Conservation (phyloP, 2,113 vertebrate genomes). For the Cyanoramphus novaezelandiae region DNA sequence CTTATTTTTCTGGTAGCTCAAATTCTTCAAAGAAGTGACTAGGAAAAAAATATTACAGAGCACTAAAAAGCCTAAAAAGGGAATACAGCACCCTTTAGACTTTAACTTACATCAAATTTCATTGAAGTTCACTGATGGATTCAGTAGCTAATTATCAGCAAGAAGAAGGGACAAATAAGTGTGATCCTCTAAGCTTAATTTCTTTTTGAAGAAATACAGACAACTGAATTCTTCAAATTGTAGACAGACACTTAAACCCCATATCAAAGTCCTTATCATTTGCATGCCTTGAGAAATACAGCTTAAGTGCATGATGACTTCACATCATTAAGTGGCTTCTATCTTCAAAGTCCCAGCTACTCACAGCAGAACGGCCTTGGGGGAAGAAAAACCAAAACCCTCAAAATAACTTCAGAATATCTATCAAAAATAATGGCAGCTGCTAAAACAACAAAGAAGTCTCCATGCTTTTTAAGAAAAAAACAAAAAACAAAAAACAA, state of each 20-base stretch:
- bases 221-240: neutral
- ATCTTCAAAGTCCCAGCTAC: neutral
- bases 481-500: too few species aligned
- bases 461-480: neutral
- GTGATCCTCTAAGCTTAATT: neutral
- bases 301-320: neutral
- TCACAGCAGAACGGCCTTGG: neutral
- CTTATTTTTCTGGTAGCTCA: neutral
- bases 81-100: neutral
- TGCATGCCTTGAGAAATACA: neutral
- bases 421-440: neutral
- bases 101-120: neutral
- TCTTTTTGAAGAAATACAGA: neutral
- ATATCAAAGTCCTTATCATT: neutral
- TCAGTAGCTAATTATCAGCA: neutral
- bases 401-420: neutral
- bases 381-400: neutral
- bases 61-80: neutral
- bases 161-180: neutral
- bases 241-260: neutral
- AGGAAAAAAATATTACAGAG: accelerated
- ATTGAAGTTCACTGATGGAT: neutral
- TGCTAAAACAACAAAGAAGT: neutral
- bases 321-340: neutral
- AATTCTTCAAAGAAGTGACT: neutral